A percentile compares a stretch with the other conserved stretches of the same genome.
Evolutionary conservation across 2,113 vertebrate species (phyloP).

Genomic region (Trematocara zebra): DNA sequence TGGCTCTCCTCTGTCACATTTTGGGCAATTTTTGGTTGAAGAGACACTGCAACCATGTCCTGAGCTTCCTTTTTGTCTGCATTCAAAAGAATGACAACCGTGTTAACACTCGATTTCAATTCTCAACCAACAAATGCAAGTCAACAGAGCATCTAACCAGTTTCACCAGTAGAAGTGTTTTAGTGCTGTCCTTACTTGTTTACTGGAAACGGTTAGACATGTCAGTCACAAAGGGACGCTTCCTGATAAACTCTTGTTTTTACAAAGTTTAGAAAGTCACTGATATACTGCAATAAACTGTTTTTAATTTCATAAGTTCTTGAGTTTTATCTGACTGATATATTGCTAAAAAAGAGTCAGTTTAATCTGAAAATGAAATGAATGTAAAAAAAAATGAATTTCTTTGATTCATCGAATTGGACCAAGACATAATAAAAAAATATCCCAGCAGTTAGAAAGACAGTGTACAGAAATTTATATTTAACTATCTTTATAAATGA

Average conservation of each 20-base stretch:
- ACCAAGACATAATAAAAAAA: neutral
- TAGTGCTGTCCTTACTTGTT: neutral
- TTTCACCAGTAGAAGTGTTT: neutral
- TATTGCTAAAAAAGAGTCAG: neutral
- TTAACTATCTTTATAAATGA: neutral
- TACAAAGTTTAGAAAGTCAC: neutral
- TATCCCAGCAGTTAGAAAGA: neutral
- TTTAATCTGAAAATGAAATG: neutral
- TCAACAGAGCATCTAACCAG: neutral
- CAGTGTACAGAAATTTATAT: neutral
- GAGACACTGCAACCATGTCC: neutral
- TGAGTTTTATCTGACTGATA: neutral
- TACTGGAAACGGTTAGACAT: neutral
- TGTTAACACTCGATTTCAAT: neutral
- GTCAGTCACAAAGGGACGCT: neutral
- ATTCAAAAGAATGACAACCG: neutral
- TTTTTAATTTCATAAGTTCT: neutral
- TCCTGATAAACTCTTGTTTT: rapidly evolving
- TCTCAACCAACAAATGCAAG: neutral
- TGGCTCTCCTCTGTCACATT: neutral
- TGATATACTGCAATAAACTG: neutral
- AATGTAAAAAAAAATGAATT: neutral
- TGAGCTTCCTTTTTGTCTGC: neutral
- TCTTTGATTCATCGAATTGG: neutral
- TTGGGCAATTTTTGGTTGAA: neutral